A percentile compares a stretch with the other conserved stretches of the same genome.
Evolutionary conservation across 2,888 invertebrate species (phyloP).

Genomic region (Epistrophe grossulariae): DNA sequence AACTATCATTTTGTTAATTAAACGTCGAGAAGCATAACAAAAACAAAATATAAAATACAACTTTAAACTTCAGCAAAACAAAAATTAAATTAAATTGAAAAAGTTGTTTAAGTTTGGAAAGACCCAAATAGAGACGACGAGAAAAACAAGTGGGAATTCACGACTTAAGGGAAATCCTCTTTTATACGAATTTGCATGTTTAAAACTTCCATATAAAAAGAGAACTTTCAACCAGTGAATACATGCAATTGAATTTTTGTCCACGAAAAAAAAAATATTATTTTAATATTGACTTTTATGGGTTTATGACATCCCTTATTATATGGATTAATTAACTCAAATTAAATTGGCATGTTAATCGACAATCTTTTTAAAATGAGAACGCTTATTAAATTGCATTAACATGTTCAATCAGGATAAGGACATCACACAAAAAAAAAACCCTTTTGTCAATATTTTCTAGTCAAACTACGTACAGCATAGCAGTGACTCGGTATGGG

Average conservation of each 20-base stretch:
- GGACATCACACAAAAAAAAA: not conserved
- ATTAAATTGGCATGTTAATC: conserved; percentile 35
- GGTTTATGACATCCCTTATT: conserved; percentile 21
- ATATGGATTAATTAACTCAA: conserved; percentile 44
- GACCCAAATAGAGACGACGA: no score
- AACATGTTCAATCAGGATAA: conserved; percentile 39
- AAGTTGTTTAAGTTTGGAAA: no score
- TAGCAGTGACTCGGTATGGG: not conserved
- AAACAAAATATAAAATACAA: no score
- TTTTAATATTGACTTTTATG: conserved; percentile 18
- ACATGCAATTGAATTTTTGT: not conserved
- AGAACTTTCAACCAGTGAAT: no score
- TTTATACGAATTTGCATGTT: not conserved
- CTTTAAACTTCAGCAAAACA: no score
- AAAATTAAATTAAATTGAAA: no score
- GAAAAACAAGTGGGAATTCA: no score
- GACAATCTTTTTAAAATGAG: conserved; percentile 33
- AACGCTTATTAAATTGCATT: conserved; percentile 50
- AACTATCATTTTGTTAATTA: no score
- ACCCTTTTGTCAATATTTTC: not conserved
- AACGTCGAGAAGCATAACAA: no score
- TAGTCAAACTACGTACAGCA: conserved; percentile 26
- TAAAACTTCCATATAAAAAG: not conserved
- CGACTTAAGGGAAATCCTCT: not conserved
- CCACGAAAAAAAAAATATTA: not conserved